These are phyloP conservation scores for Mola mola DNA, from an alignment of 2,113 vertebrate genomes.

Conservation along the genomic window DNA sequence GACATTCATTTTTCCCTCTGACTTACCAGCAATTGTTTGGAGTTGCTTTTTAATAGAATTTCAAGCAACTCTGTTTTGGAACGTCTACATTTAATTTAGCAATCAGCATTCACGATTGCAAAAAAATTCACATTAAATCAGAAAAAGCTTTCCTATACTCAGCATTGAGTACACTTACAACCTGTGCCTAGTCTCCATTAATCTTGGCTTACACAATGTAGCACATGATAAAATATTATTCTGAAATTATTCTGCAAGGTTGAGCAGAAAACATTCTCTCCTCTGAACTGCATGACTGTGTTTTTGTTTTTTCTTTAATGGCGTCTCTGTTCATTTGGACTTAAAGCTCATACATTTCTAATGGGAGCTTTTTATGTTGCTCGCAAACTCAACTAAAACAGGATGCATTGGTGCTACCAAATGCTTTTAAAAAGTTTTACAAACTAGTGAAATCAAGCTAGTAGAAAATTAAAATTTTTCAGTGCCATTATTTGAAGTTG, in stretches of 20 bases:
- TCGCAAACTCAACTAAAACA: conserved; percentile 22
- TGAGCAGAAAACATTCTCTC: conserved; percentile 35
- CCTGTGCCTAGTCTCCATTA: conserved; percentile 36
- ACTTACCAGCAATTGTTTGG: not conserved
- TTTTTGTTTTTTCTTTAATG: conserved; percentile 53
- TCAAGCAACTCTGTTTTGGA: too few species aligned
- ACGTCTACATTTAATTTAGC: too few species aligned
- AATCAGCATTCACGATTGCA: not conserved
- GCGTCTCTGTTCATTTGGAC: conserved; percentile 51
- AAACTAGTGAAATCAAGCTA: conserved; percentile 21
- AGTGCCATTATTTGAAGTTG: conserved; percentile 10
- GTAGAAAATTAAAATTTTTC: conserved; percentile 1
- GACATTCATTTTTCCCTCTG: not conserved
- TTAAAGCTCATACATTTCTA: conserved; percentile 59
- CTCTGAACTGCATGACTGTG: conserved; percentile 17
- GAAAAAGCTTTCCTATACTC: conserved; percentile 18
- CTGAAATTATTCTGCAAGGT: conserved; percentile 54
- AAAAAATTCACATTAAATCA: too few species aligned
- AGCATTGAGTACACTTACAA: conserved; percentile 25
- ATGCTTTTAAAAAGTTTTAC: conserved; percentile 20
- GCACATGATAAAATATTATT: conserved; percentile 44
- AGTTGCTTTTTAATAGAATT: too few species aligned
- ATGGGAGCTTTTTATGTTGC: conserved; percentile 49
- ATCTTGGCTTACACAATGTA: conserved; percentile 36
- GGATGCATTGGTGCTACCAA: conserved; percentile 8